phyloP scores from a whole-genome alignment of 2,888 invertebrate species.

The Nymphalis urticae region DNA sequence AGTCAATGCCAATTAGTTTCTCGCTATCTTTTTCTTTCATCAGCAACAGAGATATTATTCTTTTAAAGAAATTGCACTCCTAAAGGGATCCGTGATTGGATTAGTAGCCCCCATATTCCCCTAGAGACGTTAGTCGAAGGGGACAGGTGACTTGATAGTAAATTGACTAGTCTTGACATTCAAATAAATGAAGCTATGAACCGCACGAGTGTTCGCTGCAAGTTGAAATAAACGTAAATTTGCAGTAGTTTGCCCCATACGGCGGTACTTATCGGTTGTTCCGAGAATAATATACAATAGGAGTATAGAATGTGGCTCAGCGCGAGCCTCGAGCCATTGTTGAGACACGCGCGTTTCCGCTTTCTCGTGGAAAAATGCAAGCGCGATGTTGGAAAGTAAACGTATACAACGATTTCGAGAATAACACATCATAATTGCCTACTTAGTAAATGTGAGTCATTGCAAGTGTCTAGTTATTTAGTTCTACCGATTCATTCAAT shows the following conservation, averaged over 20 bases:
- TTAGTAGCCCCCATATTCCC: slow-evolving; percentile 58
- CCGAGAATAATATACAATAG: slow-evolving; percentile 72
- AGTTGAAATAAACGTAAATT: slow-evolving; percentile 31
- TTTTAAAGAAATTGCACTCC: slow-evolving; percentile 38
- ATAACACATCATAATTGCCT: slow-evolving; percentile 46
- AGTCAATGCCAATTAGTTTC: slow-evolving; percentile 3
- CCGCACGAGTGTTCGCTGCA: background rate
- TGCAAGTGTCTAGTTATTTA: slow-evolving; percentile 17
- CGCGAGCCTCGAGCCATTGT: slow-evolving; percentile 72
- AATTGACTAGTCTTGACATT: slow-evolving; percentile 15
- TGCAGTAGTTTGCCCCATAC: slow-evolving; percentile 25
- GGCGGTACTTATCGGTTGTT: slow-evolving; percentile 54
- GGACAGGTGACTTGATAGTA: slow-evolving; percentile 26
- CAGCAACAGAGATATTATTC: background rate
- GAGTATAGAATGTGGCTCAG: slow-evolving; percentile 66
- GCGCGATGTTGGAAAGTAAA: slow-evolving; percentile 75
- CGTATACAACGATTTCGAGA: slow-evolving; percentile 50
- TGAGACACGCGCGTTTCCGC: slow-evolving; percentile 77
- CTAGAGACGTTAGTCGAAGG: slow-evolving; percentile 30
- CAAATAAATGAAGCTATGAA: slow-evolving; percentile 4
- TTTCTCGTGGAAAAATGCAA: slow-evolving; percentile 80
- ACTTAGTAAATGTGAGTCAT: slow-evolving; percentile 38
- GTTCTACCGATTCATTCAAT: background rate
- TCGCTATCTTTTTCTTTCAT: background rate
- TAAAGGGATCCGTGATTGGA: slow-evolving; percentile 62